Evolutionary conservation across 2,888 invertebrate species (phyloP).

Genomic region (Hetaerina titia): DNA sequence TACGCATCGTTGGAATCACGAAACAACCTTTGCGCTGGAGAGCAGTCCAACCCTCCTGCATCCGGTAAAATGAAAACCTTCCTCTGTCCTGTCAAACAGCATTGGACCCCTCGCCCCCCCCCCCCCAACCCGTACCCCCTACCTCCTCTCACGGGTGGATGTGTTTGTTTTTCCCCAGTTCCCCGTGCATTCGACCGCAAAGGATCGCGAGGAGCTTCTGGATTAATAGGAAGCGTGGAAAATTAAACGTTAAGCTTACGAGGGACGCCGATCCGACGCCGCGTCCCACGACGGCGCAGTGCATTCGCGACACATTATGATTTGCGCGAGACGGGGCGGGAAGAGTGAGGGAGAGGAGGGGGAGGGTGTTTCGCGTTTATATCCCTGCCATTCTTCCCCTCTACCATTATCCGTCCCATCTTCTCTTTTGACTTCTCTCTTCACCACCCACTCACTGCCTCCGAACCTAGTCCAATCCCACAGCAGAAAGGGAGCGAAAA

Average conservation of each 20-base stretch:
- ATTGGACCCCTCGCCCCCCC: not conserved
- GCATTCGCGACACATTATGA: not conserved
- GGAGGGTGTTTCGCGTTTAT: not conserved
- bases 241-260: not conserved
- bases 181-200: not conserved
- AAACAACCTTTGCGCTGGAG: not conserved
- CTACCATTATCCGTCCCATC: not conserved
- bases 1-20: not conserved
- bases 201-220: not conserved
- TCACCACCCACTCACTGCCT: not conserved
- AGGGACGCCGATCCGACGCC: not conserved
- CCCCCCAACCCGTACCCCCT: not conserved
- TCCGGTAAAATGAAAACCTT: not conserved
- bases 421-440: too few relatives aligned
- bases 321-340: not conserved
- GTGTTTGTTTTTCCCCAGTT: not conserved
- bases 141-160: not conserved
- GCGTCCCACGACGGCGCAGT: not conserved
- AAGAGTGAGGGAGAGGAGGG: not conserved
- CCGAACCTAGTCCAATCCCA: not conserved
- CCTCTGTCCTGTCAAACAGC: not conserved
- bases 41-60: not conserved
- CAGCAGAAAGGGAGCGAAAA: not conserved
- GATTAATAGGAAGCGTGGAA: slow-evolving; percentile 35
- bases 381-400: not conserved